Conservation (phyloP, 1,140 invertebrate species). For the Meloidogyne chitwoodi region DNA sequence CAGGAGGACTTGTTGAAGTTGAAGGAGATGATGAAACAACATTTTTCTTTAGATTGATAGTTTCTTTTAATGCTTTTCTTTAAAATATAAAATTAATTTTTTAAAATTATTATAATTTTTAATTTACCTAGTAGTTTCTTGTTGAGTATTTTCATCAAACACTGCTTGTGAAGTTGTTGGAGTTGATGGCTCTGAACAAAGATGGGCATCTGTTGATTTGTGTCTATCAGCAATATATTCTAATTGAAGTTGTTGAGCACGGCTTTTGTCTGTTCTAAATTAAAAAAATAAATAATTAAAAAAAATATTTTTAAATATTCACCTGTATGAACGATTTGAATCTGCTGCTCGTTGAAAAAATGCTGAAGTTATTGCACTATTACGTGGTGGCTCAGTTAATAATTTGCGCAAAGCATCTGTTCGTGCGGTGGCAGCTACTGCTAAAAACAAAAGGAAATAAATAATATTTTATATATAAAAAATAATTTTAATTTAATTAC, state of each 20-base stretch:
- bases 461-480: no score
- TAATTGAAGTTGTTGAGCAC: constrained; percentile 26
- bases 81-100: not conserved
- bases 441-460: not conserved
- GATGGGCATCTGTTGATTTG: not conserved
- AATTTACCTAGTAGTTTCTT: not conserved
- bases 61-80: constrained; percentile 39
- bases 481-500: not conserved
- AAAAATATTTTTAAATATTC: not conserved
- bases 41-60: constrained; percentile 40
- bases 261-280: constrained; percentile 30
- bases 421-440: not conserved
- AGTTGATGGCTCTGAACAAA: constrained; percentile 19
- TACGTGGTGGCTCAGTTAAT: constrained; percentile 16
- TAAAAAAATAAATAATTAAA: not conserved
- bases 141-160: not conserved
- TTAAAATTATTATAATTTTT: not conserved
- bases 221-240: constrained; percentile 38
- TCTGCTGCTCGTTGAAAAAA: constrained; percentile 29
- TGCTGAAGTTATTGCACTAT: not conserved
- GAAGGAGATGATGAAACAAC: not conserved
- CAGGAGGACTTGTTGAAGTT: constrained; percentile 21
- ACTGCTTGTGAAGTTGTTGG: constrained; percentile 28
- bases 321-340: constrained; percentile 25
- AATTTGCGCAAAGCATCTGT: constrained; percentile 44